Evolutionary conservation across 2,888 invertebrate species (phyloP).

Genomic region (Synanthedon myopaeformis): DNA sequence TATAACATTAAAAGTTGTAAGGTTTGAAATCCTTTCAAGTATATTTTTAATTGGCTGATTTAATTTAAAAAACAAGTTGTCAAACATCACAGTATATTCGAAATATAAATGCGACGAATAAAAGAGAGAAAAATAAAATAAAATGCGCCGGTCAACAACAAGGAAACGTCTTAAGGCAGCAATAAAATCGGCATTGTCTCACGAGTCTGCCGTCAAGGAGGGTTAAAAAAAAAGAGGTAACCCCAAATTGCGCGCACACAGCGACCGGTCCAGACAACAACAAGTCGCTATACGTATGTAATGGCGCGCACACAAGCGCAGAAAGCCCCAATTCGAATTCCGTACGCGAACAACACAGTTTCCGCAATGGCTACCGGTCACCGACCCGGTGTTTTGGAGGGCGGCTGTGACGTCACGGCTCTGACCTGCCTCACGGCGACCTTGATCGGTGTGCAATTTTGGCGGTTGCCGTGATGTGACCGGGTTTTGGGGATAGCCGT

Average conservation of each 20-base stretch:
- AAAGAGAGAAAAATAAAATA: neutral
- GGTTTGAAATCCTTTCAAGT: too few relatives aligned
- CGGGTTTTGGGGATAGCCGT: conserved; percentile 17
- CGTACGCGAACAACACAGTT: conserved; percentile 62
- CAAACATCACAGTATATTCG: too few relatives aligned
- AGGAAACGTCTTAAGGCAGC: neutral
- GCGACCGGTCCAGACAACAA: conserved; percentile 4
- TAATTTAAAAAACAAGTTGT: too few relatives aligned
- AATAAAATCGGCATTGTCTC: conserved; percentile 1
- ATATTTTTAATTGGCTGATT: too few relatives aligned
- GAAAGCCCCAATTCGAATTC: conserved; percentile 64
- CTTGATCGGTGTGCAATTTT: conserved; percentile 41
- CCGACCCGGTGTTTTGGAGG: conserved; percentile 61
- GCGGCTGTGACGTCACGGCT: conserved; percentile 59
- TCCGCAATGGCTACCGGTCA: conserved; percentile 61
- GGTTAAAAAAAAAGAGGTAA: conserved; percentile 12
- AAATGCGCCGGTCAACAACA: neutral
- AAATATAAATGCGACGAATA: too few relatives aligned
- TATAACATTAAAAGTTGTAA: too few relatives aligned
- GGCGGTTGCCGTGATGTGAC: conserved; percentile 17
- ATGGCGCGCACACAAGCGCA: conserved; percentile 38
- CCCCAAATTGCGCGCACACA: conserved; percentile 14
- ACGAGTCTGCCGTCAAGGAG: neutral
- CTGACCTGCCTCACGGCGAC: conserved; percentile 62
- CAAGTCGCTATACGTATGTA: neutral